Evolutionary conservation across 2,888 invertebrate genomes (phyloP), one percentile per base, ranked within the genome.

Genomic region (Neria commutata): DNA sequence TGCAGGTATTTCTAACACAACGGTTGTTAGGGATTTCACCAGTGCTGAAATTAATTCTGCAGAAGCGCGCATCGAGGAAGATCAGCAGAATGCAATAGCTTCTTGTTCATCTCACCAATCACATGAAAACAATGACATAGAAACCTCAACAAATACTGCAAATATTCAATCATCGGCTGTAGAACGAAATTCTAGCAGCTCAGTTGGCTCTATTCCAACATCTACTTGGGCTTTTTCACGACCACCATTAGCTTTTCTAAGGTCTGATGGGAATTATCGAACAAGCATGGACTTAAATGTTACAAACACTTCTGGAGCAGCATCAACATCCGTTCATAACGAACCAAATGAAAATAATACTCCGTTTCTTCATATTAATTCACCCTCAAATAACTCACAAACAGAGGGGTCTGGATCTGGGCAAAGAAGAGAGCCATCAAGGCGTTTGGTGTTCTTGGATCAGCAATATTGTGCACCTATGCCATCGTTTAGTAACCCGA

Each of bases 401-500:
- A 3, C 42, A 8, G 6, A 11, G 4, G 24, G 47, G 10, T 48
- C 49, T 23, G 47, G 46, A 14, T 17, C 10, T 25, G 55, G 46
- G 16, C 63, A 59, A 37, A 50, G 58, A 45, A 56, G 61, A 34
- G 63, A 65, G 25, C 54, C 54, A 16, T 58, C 60, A 4, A 52
- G 66, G 0, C 75, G 75, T 5, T 64, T 77, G 23, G 63, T 75
- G 16, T 77, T 74, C 51, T 62, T 74, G 49, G 80, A 77, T 64
- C 79, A 76, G 49, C 77, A 77, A 56, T 77, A 77, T 61, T 77
- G 78, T 45, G 71, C 71, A 21, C 68, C 73, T 52, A 68, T 85
- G 88, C 75, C 75, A 54, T 85, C 88, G 0, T 86, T 87, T 60
- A 75, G 70, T 45, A 78, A 74, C 62, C 77, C 77, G 5, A 88